Evolutionary conservation across 2,888 invertebrate genomes (phyloP).

Genomic region (Sepioteuthis lessoniana): DNA sequence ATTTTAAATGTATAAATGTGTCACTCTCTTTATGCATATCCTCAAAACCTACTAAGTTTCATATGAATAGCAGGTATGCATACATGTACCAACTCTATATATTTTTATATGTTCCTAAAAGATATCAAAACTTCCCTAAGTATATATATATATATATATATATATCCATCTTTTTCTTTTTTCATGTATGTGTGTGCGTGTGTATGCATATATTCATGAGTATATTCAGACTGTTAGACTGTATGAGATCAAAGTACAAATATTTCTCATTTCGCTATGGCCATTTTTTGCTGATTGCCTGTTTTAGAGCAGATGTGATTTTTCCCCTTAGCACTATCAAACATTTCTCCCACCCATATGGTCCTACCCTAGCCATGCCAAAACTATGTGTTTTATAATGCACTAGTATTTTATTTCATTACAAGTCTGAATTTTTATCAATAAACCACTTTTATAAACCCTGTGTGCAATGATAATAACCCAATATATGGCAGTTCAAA

Average conservation of each 20-base stretch:
- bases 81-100: too few species aligned
- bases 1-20: too few species aligned
- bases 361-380: neutral
- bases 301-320: conserved; percentile 21
- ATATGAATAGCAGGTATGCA: too few species aligned
- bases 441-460: neutral
- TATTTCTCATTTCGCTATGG: neutral
- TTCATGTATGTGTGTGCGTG: neutral
- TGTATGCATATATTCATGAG: neutral
- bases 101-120: too few species aligned
- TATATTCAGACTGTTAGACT: neutral
- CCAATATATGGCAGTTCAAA: neutral
- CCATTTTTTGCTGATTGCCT: neutral
- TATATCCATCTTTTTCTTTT: neutral
- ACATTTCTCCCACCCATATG: neutral
- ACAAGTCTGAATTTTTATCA: conserved; percentile 23
- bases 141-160: neutral
- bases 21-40: too few species aligned
- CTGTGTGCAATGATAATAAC: neutral
- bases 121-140: neutral
- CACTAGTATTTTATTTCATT: neutral
- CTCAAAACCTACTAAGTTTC: too few species aligned
- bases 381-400: neutral
- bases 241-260: neutral
- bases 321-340: neutral